phyloP scores from a whole-genome alignment of 2,113 vertebrate species.

The Myrmecobius fasciatus region DNA sequence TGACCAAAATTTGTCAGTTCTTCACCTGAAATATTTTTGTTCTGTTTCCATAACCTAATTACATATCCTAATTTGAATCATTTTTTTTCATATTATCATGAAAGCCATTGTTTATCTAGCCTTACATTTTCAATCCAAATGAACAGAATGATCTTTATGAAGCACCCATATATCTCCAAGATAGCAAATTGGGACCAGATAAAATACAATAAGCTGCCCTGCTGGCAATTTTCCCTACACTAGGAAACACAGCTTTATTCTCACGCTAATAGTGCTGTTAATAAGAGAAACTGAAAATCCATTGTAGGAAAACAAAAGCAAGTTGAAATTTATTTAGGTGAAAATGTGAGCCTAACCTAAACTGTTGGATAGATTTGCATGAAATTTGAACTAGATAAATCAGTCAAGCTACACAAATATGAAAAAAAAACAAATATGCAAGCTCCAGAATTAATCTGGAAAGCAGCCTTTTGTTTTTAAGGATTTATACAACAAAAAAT shows the following conservation, averaged over 20 bases:
- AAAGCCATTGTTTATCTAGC: neutral
- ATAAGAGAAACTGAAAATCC: neutral
- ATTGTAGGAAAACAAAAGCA: slow-evolving; percentile 18
- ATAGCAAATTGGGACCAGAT: neutral
- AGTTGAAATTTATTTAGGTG: slow-evolving; percentile 17
- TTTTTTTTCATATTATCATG: slow-evolving; percentile 17
- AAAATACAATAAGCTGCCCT: neutral
- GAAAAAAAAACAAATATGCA: slow-evolving; percentile 5
- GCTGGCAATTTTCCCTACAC: slow-evolving; percentile 22
- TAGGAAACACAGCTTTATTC: neutral
- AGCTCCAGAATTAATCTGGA: slow-evolving; percentile 11
- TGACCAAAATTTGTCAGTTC: neutral
- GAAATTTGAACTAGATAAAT: slow-evolving; percentile 37
- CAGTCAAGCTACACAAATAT: slow-evolving; percentile 5
- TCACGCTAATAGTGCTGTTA: slow-evolving; percentile 28
- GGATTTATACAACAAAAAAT: neutral
- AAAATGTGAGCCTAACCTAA: neutral
- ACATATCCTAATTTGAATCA: neutral
- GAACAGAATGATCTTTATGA: neutral
- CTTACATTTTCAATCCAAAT: neutral
- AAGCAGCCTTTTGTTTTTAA: neutral
- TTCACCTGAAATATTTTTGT: slow-evolving; percentile 21
- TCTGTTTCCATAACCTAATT: neutral
- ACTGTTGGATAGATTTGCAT: neutral
- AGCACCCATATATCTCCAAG: neutral